Percentiles rank a stretch among this genome's conserved stretches.
Evolutionary conservation across 2,888 invertebrate genomes (phyloP).

Genomic region (Bugulina stolonifera): DNA sequence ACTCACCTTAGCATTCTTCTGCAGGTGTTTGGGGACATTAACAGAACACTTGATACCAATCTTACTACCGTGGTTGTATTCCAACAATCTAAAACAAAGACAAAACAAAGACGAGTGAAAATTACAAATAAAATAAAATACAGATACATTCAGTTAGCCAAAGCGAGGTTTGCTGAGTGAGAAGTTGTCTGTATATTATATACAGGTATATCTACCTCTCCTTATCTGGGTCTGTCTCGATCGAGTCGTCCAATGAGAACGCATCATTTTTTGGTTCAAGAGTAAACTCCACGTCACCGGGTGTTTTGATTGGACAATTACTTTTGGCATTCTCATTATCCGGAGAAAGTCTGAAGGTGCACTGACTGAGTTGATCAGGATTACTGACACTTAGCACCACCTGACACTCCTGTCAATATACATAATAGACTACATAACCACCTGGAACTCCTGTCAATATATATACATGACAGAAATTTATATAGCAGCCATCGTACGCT

Average conservation of each 20-base stretch:
- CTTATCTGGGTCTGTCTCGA: conserved; percentile 8
- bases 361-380: conserved; percentile 23
- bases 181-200: too few species aligned
- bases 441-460: too few species aligned
- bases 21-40: not conserved
- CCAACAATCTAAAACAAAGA: not conserved
- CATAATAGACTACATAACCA: too few species aligned
- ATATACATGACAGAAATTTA: too few species aligned
- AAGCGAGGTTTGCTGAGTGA: too few species aligned
- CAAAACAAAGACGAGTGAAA: too few species aligned
- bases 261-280: conserved; percentile 18
- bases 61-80: conserved; percentile 8
- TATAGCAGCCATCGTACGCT: too few species aligned
- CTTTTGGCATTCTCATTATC: conserved; percentile 13
- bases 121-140: too few species aligned
- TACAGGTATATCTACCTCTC: not conserved
- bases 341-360: not conserved
- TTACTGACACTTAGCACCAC: conserved; percentile 20
- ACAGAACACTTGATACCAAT: conserved; percentile 2
- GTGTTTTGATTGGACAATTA: not conserved
- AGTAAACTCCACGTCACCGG: conserved; percentile 9
- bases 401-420: conserved; percentile 5
- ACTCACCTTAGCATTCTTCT: not conserved
- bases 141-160: too few species aligned
- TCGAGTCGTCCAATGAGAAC: conserved; percentile 4